phyloP scores from a whole-genome alignment of 2,797 vertebrate genomes.

The Scolopax bukidnonensis region DNA sequence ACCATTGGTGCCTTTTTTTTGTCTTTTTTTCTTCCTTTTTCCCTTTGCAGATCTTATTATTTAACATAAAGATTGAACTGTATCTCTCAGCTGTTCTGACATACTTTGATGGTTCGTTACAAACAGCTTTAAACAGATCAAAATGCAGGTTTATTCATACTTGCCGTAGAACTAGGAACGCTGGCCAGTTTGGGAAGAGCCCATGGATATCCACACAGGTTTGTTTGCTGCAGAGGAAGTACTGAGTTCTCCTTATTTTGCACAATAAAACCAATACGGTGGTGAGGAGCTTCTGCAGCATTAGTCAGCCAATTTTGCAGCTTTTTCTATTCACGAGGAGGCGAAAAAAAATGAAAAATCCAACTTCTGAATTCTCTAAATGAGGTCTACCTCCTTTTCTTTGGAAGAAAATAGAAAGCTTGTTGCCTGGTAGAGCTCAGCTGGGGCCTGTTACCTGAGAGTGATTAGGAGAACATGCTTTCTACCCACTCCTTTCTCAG shows the following conservation, averaged over 20 bases:
- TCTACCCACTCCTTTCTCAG: slow-evolving; percentile 31
- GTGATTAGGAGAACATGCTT: slow-evolving; percentile 39
- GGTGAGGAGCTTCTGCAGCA: background rate
- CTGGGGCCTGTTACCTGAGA: slow-evolving; percentile 46
- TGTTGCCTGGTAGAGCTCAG: slow-evolving; percentile 30
- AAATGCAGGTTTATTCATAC: background rate
- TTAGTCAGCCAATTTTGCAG: background rate
- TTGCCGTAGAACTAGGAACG: background rate
- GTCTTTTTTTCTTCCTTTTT: background rate
- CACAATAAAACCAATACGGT: background rate
- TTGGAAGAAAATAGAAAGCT: slow-evolving; percentile 17
- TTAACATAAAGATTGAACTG: background rate
- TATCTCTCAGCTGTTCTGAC: background rate
- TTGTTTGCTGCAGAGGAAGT: background rate
- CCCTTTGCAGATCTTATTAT: background rate
- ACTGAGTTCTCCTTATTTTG: background rate
- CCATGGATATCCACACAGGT: accelerated
- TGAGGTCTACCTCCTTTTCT: slow-evolving; percentile 7
- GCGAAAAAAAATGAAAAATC: background rate
- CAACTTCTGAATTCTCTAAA: slow-evolving; percentile 12
- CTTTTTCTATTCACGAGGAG: background rate
- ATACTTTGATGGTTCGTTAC: background rate
- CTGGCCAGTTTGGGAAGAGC: background rate
- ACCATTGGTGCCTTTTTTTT: too few species aligned
- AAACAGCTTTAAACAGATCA: background rate